These are phyloP conservation scores for Amphimallon solstitiale DNA, from an alignment of 2,888 invertebrate genomes.

Conservation along the genomic window DNA sequence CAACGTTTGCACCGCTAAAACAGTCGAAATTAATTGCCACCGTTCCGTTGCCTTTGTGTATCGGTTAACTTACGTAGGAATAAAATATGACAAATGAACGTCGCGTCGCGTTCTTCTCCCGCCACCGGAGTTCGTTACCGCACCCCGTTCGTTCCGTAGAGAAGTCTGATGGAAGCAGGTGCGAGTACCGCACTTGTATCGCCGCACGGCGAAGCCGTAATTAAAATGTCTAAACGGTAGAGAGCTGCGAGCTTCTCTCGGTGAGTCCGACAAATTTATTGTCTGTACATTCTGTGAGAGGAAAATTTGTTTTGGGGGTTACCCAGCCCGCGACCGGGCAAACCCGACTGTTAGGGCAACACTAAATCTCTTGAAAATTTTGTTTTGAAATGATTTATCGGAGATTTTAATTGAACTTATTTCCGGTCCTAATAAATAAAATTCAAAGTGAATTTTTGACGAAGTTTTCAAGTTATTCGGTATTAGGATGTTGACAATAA, in stretches of 20 bases:
- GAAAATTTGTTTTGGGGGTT: slow-evolving; percentile 60
- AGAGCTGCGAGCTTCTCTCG: background rate
- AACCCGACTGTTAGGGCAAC: slow-evolving; percentile 36
- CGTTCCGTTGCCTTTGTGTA: slow-evolving; percentile 6
- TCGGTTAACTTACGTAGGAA: slow-evolving; percentile 33
- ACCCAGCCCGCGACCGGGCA: background rate
- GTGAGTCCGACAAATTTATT: slow-evolving; percentile 50
- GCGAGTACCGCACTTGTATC: slow-evolving; percentile 46
- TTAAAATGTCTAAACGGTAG: slow-evolving; percentile 60
- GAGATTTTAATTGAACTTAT: slow-evolving; percentile 48
- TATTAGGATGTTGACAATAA: too few relatives aligned
- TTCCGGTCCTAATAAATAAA: slow-evolving; percentile 35
- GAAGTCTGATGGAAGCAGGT: slow-evolving; percentile 44
- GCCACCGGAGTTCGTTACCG: background rate
- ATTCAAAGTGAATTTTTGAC: too few relatives aligned
- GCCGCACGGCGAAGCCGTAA: slow-evolving; percentile 55
- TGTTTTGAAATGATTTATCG: slow-evolving; percentile 50
- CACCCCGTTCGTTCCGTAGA: slow-evolving; percentile 1
- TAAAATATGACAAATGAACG: slow-evolving; percentile 38
- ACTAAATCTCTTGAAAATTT: slow-evolving; percentile 16
- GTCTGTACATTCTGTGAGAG: slow-evolving; percentile 56
- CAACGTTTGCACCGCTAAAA: slow-evolving; percentile 1
- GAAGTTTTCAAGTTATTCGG: too few relatives aligned
- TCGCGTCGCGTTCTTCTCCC: slow-evolving; percentile 7
- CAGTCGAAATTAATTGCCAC: slow-evolving; percentile 23